Base-by-base conservation (phyloP, 2,888 invertebrate species). In the Phymatocera aterrima region DNA sequence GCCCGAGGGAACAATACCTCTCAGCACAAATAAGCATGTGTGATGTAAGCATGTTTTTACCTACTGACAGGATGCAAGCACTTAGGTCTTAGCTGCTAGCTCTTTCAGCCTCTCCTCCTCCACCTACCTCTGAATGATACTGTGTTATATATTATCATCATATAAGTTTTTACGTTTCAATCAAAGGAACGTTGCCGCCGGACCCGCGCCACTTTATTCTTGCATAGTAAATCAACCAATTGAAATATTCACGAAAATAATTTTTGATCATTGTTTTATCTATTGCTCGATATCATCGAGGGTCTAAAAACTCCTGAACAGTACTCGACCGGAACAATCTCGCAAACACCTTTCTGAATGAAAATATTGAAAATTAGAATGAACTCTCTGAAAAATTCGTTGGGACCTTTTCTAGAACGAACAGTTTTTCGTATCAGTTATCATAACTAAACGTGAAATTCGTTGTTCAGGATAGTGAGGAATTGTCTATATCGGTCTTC, bases 51-150 rank as follows among this genome's bases (percentile, higher is more conserved):
- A 68, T 43, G 72, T 72, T 72, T 72, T n/a, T 72, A 72, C 34
- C 31, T 72, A 34, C 28, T 48, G 48, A 72, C 72, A 72, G 72
- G 72, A 72, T 72, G 72, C 72, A 72, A 51, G 48, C 72, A 72
- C 72, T 72, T 72, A 72, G 48, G 48, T 72, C 51, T n/a, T n/a
- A n/a, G n/a, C n/a, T 34, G 31, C 31, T 72, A 12, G 51, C 34
- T 34, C 72, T 51, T 72, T 72, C 34, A 72, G 34, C 12, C 72
- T 72, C 18, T 34, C 31, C 48, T n/a, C n/a, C n/a, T n/a, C n/a
- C n/a, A n/a, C n/a, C n/a, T n/a, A n/a, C n/a, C n/a, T 51, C 72
- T n/a, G 51, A 51, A 72, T 72, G 18, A 72, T 12, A 18, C 28
- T 10, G 51, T n/a, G n/a, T 31, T 34, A n/a, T 51, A 43, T 51